Conservation (phyloP, 2,888 invertebrate species). For the Clusia tigrina region DNA sequence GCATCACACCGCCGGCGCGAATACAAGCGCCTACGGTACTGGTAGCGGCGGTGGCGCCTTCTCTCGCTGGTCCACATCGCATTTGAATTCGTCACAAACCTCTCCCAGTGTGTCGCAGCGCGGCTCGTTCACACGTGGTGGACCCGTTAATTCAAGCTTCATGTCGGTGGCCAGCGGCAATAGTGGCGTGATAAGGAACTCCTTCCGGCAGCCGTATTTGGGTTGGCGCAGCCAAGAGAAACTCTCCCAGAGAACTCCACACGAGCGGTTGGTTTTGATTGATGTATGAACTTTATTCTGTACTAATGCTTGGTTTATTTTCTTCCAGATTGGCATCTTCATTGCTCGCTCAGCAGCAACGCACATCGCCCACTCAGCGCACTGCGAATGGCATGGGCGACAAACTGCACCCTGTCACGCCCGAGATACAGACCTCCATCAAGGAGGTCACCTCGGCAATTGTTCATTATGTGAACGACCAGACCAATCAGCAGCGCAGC, state of each 20-base stretch:
- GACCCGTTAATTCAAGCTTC: constrained; percentile 63
- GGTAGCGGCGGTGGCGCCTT: constrained; percentile 49
- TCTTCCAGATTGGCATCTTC: constrained; percentile 74
- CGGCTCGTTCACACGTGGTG: constrained; percentile 74
- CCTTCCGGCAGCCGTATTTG: constrained; percentile 86
- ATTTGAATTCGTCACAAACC: constrained; percentile 77
- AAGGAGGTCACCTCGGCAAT: constrained; percentile 93
- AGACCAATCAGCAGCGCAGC: constrained; percentile 67
- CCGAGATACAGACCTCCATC: constrained; percentile 83
- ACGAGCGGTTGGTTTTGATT: constrained; percentile 71
- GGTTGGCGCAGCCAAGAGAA: constrained; percentile 91
- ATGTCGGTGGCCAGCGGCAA: constrained; percentile 74
- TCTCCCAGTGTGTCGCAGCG: constrained; percentile 79
- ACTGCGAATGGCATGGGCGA: constrained; percentile 40
- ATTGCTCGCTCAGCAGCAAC: constrained; percentile 68
- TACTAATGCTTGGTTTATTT: constrained; percentile 1
- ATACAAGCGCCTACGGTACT: constrained; percentile 21
- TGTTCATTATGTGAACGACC: constrained; percentile 86
- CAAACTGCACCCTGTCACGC: constrained; percentile 59
- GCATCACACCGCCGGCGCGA: constrained; percentile 31
- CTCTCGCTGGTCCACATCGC: constrained; percentile 76
- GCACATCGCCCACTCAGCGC: constrained; percentile 45
- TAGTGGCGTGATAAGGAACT: constrained; percentile 65
- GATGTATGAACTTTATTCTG: not conserved
- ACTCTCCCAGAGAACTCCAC: constrained; percentile 80